These are phyloP conservation scores for Sigmodon hispidus DNA, from an alignment of 2,113 vertebrate genomes.

Conservation along the genomic window DNA sequence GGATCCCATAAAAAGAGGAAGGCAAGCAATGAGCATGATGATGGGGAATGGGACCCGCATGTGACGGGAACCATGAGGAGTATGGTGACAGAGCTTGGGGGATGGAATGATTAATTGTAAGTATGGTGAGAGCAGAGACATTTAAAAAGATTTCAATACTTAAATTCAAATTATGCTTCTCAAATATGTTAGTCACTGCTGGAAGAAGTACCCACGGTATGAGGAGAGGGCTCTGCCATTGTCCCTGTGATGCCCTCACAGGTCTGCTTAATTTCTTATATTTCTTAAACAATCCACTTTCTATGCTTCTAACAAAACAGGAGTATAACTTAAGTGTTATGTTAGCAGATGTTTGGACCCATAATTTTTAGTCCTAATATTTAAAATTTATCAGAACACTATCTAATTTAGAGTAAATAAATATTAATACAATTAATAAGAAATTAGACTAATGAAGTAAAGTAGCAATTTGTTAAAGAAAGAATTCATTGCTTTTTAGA, in stretches of 20 bases:
- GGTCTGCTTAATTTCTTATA: slow-evolving; percentile 36
- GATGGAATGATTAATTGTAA: slow-evolving; percentile 7
- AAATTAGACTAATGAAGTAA: too few species aligned
- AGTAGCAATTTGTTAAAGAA: slow-evolving; percentile 28
- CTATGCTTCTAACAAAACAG: slow-evolving; percentile 10
- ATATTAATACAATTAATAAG: too few species aligned
- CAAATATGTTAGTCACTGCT: background rate
- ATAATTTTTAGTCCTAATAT: slow-evolving; percentile 35
- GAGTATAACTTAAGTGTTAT: background rate
- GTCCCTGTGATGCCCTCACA: background rate
- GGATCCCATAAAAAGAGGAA: background rate
- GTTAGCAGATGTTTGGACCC: background rate
- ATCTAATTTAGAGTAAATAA: slow-evolving; percentile 48
- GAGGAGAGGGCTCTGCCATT: background rate
- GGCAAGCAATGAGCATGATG: background rate
- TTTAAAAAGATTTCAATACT: background rate
- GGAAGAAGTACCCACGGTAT: background rate
- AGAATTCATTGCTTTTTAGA: slow-evolving; percentile 28
- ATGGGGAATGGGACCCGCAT: background rate
- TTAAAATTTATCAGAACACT: slow-evolving; percentile 37
- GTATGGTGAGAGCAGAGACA: background rate
- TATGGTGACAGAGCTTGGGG: background rate
- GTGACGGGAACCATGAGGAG: background rate
- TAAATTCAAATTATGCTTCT: slow-evolving; percentile 26
- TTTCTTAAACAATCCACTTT: background rate